Evolutionary conservation across 2,797 vertebrate species (phyloP), one percentile per base, ranked within the genome.

Genomic region (Eutrigla gurnardus): DNA sequence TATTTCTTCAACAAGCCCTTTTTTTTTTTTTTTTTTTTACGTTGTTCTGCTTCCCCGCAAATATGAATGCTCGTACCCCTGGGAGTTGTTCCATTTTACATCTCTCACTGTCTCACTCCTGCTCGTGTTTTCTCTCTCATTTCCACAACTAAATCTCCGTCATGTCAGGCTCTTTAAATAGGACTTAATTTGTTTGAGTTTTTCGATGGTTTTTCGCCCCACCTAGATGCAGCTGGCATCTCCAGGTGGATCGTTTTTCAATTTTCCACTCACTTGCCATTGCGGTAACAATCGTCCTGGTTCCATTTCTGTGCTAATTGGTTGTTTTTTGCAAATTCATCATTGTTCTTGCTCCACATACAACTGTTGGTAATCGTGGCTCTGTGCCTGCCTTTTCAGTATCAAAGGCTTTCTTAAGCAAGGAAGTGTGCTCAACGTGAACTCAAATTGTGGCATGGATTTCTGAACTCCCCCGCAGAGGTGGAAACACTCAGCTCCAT

Each of bases 81-180:
- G 90, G 85, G 92, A 92, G 86, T 88, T 85, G 88, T 80, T 91
- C 89, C 80, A 89, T 90, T 92, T 93, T 78, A 80, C 75, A 81
- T 85, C 66, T 69, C 80, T 82, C 79, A 71, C 77, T 75, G 45
- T 75, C 64, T 85, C 66, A 32, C 50, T 61, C 55, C 54, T n/a
- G 43, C 78, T 80, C 75, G n/a, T 69, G 43, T 50, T 62, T 75
- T 61, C 49, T 71, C 57, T 80, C 70, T 80, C 39, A 37, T 82
- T 75, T 83, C 54, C 43, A 52, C 57, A 69, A 70, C 70, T 75
- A 71, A 65, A 73, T 11, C 77, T 78, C 80, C 14, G 50, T 61
- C 72, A 14, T 74, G 54, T 73, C 65, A 39, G 13, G 2, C 58
- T 80, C 70, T 80, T 80, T 86, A 87, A 89, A 87, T 86, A 86